Percentiles rank a stretch among this genome's conserved stretches.
Evolutionary conservation across 2,113 vertebrate species (phyloP).

Genomic region (Eudyptes chrysolophus): DNA sequence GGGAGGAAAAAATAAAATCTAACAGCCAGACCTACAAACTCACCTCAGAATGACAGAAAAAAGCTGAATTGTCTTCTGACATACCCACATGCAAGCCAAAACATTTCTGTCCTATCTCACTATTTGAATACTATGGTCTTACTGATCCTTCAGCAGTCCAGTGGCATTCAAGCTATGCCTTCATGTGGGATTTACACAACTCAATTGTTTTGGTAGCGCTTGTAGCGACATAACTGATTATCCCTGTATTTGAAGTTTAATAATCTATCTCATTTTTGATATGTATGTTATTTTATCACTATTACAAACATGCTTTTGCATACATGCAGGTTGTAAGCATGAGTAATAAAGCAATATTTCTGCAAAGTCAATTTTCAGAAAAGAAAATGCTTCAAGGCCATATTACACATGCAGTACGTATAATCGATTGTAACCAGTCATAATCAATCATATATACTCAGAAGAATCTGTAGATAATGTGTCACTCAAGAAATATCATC

Average conservation of each 20-base stretch:
- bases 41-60: not conserved
- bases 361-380: not conserved
- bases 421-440: not conserved
- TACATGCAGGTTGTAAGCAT: not conserved
- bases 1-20: not conserved
- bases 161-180: not conserved
- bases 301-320: not conserved
- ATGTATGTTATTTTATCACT: not conserved
- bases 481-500: not conserved
- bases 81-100: not conserved
- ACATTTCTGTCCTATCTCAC: not conserved
- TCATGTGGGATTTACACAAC: not conserved
- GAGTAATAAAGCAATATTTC: not conserved
- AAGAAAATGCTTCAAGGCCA: not conserved
- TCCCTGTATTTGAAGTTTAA: not conserved
- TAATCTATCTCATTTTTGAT: not conserved
- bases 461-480: not conserved
- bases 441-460: not conserved
- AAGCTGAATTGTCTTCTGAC: not conserved
- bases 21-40: not conserved
- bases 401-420: not conserved
- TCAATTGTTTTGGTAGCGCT: not conserved
- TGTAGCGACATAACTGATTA: not conserved
- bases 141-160: not conserved
- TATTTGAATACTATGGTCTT: not conserved